These are phyloP conservation scores for Psammodynastes pulverulentus DNA, from an alignment of 2,113 vertebrate genomes.

Conservation along the genomic window DNA sequence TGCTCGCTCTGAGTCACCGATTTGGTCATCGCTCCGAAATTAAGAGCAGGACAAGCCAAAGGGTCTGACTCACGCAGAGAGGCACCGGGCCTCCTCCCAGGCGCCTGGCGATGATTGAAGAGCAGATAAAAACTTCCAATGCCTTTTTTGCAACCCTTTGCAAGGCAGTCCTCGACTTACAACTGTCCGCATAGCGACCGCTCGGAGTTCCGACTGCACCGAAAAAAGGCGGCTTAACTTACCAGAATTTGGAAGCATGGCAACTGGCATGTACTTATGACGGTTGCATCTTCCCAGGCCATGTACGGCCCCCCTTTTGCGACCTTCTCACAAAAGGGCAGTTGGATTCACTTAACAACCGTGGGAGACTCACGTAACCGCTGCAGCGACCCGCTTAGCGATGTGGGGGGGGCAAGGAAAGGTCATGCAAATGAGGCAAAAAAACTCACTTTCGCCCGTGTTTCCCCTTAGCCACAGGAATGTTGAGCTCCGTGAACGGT, in stretches of 20 bases:
- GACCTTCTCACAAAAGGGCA: not conserved
- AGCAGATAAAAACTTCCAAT: not conserved
- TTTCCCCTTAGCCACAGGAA: not conserved
- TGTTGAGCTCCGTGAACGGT: not conserved
- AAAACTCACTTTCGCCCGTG: not conserved
- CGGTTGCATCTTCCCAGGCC: not conserved
- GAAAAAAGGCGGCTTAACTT: not conserved
- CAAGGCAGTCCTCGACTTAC: no score
- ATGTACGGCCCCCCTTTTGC: not conserved
- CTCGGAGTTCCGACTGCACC: no score
- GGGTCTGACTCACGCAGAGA: not conserved
- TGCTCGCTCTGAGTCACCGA: not conserved
- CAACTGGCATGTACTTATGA: not conserved
- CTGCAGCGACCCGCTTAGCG: not conserved
- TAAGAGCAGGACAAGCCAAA: not conserved
- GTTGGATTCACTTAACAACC: accelerated
- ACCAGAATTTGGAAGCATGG: no score
- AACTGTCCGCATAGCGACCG: no score
- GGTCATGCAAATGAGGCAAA: accelerated
- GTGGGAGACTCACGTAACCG: no score
- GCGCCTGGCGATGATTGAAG: not conserved
- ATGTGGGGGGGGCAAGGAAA: no score
- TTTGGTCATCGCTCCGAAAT: not conserved
- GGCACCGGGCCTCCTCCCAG: not conserved
- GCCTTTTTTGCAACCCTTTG: not conserved